A percentile compares a stretch with the other conserved stretches of the same genome.
Evolutionary conservation across 2,888 invertebrate genomes (phyloP).

Genomic region (Caenorhabditis parvicauda): DNA sequence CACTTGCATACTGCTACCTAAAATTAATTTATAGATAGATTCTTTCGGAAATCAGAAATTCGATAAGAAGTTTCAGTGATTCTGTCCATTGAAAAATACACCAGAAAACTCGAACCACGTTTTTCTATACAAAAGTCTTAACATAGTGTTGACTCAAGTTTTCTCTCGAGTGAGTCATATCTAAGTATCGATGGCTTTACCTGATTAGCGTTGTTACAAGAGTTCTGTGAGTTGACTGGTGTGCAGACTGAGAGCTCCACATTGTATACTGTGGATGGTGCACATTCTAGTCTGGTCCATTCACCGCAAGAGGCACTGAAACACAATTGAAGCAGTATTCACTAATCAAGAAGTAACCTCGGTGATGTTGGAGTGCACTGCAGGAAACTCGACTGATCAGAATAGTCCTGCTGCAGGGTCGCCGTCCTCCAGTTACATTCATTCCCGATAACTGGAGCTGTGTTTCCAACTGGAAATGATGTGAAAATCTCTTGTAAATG

Average conservation of each 20-base stretch:
- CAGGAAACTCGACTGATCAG: slow-evolving; percentile 46
- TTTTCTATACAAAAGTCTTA: too few species aligned
- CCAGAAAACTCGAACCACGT: too few species aligned
- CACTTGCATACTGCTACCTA: slow-evolving; percentile 44
- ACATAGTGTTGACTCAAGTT: too few species aligned
- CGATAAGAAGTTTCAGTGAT: slow-evolving; percentile 1
- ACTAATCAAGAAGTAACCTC: slow-evolving; percentile 23
- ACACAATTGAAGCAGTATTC: not conserved
- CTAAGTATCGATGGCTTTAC: too few species aligned
- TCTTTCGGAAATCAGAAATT: slow-evolving; percentile 12
- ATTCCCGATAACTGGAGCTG: slow-evolving; percentile 35
- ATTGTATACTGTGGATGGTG: slow-evolving; percentile 38
- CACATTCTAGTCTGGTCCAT: slow-evolving; percentile 57
- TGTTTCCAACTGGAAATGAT: slow-evolving; percentile 34
- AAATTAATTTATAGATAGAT: too few species aligned
- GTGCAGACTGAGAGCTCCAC: slow-evolving; percentile 31
- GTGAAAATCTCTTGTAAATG: slow-evolving; percentile 9
- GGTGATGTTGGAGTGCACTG: slow-evolving; percentile 54
- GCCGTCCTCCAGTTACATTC: slow-evolving; percentile 56
- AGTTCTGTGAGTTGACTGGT: slow-evolving; percentile 18
- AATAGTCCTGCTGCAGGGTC: slow-evolving; percentile 39
- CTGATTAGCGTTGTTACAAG: slow-evolving; percentile 16
- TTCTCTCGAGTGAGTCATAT: too few species aligned
- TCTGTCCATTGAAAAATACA: not conserved
- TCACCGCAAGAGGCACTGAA: slow-evolving; percentile 57